Conservation (phyloP, 1,140 invertebrate species). For the silkworm (Bombyx mori) region DNA sequence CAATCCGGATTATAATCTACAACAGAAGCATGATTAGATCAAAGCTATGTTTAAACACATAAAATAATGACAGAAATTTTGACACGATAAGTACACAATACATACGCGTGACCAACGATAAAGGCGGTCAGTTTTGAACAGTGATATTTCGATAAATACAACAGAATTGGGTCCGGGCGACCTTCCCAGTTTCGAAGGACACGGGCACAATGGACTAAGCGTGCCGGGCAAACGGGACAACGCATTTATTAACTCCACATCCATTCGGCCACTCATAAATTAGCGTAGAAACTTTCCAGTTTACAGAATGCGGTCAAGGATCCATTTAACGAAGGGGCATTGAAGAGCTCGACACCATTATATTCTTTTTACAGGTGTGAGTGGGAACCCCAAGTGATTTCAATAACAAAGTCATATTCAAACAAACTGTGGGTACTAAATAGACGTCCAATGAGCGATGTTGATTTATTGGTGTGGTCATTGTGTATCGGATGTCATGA, state of each 20-base stretch:
- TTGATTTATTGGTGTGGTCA: too few relatives aligned
- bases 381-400: too few relatives aligned
- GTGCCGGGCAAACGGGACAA: constrained; percentile 33
- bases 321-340: constrained; percentile 20
- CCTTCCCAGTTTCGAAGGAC: constrained; percentile 49
- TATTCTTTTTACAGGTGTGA: too few relatives aligned
- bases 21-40: not conserved
- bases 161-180: constrained; percentile 13
- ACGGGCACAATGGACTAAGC: constrained; percentile 38
- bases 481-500: too few relatives aligned
- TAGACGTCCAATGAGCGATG: too few relatives aligned
- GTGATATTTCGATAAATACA: too few relatives aligned
- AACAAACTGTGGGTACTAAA: too few relatives aligned
- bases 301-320: constrained; percentile 29
- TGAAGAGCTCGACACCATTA: too few relatives aligned
- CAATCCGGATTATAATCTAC: not conserved
- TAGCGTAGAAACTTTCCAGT: constrained; percentile 20
- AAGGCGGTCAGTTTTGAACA: too few relatives aligned
- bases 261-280: constrained; percentile 28
- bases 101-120: too few relatives aligned
- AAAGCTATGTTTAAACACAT: constrained; percentile 1
- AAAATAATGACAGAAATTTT: constrained; percentile 18
- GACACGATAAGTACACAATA: not conserved
- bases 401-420: too few relatives aligned
- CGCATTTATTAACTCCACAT: constrained; percentile 24